Conservation (phyloP, 2,113 vertebrate species). For the Heterotilapia buettikoferi region DNA sequence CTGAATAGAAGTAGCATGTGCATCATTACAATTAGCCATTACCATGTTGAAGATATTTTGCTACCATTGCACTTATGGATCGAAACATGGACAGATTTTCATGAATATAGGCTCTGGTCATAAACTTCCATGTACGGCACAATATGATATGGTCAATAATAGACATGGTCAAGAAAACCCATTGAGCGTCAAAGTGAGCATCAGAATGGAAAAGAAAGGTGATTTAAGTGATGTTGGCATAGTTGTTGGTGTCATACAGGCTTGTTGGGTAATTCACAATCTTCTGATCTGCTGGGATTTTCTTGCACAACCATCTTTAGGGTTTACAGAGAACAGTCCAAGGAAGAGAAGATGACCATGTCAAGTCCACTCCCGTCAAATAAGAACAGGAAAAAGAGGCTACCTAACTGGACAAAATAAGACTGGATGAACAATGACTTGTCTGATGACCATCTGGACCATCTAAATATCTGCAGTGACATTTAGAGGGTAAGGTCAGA, state of each 20-base stretch:
- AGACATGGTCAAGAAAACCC: not conserved
- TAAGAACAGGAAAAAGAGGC: not conserved
- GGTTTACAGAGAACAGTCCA: not conserved
- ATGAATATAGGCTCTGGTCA: not conserved
- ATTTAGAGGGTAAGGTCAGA: not conserved
- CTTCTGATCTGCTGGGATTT: not conserved
- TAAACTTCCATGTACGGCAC: not conserved
- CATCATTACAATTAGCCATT: not conserved
- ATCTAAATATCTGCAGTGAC: not conserved
- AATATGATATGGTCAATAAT: not conserved
- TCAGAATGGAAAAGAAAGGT: not conserved
- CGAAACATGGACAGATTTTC: not conserved
- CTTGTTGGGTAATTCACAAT: not conserved
- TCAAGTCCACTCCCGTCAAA: not conserved
- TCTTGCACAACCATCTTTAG: not conserved
- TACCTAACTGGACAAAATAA: not conserved
- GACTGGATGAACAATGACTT: not conserved
- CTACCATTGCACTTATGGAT: not conserved
- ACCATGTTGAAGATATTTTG: not conserved
- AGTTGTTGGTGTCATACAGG: not conserved
- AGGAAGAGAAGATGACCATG: not conserved
- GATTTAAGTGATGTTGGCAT: not conserved
- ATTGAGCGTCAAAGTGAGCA: not conserved
- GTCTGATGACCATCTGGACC: not conserved
- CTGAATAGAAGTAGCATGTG: not conserved